These are phyloP conservation scores for Sebastolobus altivelis DNA, from an alignment of 2,797 vertebrate species.

Conservation along the genomic window DNA sequence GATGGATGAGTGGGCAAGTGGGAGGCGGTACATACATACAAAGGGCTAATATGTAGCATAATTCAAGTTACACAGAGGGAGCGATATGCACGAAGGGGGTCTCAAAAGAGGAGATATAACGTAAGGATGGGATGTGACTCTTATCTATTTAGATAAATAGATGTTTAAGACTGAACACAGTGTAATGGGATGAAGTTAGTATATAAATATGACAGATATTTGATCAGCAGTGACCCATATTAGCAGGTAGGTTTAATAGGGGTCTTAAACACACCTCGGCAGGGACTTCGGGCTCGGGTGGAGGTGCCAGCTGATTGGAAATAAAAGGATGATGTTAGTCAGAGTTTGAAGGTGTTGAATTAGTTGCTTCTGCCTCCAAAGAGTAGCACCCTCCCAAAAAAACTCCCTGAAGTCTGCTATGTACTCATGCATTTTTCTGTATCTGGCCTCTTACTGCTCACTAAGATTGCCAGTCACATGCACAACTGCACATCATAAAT, in stretches of 20 bases:
- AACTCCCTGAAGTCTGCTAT: not conserved
- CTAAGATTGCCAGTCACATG: constrained; percentile 43
- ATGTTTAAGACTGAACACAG: constrained; percentile 36
- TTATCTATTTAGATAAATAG: constrained; percentile 36
- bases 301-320: constrained; percentile 92
- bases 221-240: constrained; percentile 72
- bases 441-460: constrained; percentile 23
- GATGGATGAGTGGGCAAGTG: constrained; percentile 13
- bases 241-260: constrained; percentile 52
- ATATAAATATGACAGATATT: constrained; percentile 31
- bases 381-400: constrained; percentile 18
- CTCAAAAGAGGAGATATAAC: constrained; percentile 6
- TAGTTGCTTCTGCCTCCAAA: constrained; percentile 45
- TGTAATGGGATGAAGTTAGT: constrained; percentile 34
- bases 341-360: constrained; percentile 48
- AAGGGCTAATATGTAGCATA: constrained; percentile 14
- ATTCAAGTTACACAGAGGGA: constrained; percentile 32
- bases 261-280: constrained; percentile 92
- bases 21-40: constrained; percentile 26
- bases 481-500: constrained; percentile 41
- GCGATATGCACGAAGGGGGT: not conserved
- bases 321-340: constrained; percentile 87
- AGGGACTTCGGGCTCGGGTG: constrained; percentile 90
- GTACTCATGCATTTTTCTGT: not conserved
- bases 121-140: constrained; percentile 19